Percentiles rank a stretch among this genome's conserved stretches.
Conservation (phyloP, 1,140 invertebrate species). For the Bactericera cockerelli region DNA sequence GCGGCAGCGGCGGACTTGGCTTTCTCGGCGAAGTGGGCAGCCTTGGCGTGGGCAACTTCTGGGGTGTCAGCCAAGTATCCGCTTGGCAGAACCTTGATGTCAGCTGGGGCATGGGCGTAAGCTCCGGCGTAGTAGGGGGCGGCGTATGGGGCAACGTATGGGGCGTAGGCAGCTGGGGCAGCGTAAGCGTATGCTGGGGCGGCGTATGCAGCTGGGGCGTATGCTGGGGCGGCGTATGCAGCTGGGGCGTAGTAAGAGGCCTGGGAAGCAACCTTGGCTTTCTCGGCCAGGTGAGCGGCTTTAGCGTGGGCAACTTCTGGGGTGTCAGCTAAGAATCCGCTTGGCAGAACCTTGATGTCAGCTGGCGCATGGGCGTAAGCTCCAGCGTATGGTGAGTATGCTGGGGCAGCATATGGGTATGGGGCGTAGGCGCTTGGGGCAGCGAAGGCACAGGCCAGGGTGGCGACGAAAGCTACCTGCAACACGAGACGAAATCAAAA, state of each 20-base stretch:
- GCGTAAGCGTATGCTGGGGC: conserved; percentile 15
- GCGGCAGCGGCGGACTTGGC: no score
- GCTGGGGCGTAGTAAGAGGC: conserved; percentile 12
- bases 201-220: conserved; percentile 23
- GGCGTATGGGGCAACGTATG: conserved; percentile 21
- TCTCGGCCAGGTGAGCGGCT: conserved; percentile 20
- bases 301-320: conserved; percentile 23
- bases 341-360: conserved; percentile 10
- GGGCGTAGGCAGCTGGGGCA: conserved; percentile 15
- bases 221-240: conserved; percentile 18
- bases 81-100: no score
- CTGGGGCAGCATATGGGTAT: conserved; percentile 12
- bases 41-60: no score
- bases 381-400: conserved; percentile 4
- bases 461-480: conserved; percentile 12
- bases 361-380: conserved; percentile 12
- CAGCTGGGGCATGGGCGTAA: conserved; percentile 13
- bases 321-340: conserved; percentile 18
- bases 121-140: not conserved
- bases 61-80: no score
- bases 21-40: no score
- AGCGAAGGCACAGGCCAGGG: conserved; percentile 15
- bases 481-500: not conserved
- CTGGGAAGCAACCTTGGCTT: conserved; percentile 16
- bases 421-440: conserved; percentile 5